Evolutionary conservation across 2,888 invertebrate genomes (phyloP).

Genomic region (Frankliniella fusca): DNA sequence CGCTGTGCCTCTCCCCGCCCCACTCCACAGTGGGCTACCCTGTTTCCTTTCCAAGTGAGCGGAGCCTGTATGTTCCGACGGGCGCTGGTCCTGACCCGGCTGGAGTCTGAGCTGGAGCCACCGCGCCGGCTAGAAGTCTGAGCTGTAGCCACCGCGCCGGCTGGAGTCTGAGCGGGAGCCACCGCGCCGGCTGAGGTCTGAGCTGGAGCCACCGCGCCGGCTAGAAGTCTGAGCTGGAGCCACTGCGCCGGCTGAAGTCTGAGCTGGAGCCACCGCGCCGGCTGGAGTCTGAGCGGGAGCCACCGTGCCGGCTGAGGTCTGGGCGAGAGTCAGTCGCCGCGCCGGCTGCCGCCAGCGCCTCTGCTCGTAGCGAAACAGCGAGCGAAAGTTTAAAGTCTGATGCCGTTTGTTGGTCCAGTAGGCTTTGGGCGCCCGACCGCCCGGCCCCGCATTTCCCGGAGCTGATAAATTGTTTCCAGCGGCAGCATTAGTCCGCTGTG

Average conservation of each 20-base stretch:
- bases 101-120: no score
- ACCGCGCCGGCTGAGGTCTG: no score
- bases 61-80: background rate
- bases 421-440: background rate
- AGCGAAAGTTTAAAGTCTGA: constrained; percentile 12
- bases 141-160: no score
- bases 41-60: background rate
- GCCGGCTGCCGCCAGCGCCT: background rate
- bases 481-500: background rate
- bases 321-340: background rate
- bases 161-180: background rate
- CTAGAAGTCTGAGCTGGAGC: background rate
- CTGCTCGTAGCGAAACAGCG: background rate
- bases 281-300: background rate
- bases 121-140: no score
- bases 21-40: background rate
- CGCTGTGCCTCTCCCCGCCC: no score
- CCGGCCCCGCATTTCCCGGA: background rate
- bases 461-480: constrained; percentile 2
- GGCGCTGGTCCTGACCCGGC: no score
- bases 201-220: no score
- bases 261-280: background rate
- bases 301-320: background rate
- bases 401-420: background rate
- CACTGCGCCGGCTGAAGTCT: no score